phyloP scores from a whole-genome alignment of 2,888 invertebrate species.

The Acronicta leporina region DNA sequence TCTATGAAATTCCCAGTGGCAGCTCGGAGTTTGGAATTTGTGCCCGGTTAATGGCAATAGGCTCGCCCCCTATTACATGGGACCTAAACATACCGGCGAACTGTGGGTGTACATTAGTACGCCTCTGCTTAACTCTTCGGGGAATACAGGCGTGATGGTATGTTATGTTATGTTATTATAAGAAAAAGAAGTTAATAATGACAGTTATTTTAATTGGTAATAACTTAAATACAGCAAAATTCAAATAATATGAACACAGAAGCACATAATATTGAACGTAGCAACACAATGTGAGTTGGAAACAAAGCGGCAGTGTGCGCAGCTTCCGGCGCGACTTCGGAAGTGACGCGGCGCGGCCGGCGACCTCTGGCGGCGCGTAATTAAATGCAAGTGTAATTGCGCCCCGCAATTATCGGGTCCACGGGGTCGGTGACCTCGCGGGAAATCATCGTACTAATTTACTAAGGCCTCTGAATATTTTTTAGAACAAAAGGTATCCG shows the following conservation, averaged over 20 bases:
- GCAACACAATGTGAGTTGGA: conserved; percentile 44
- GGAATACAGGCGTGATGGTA: too few species aligned
- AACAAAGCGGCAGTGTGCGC: conserved; percentile 61
- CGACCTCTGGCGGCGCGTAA: conserved; percentile 62
- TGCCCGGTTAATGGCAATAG: too few species aligned
- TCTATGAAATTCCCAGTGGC: too few species aligned
- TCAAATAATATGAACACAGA: conserved; percentile 4
- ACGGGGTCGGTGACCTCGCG: conserved; percentile 40
- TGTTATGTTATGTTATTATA: too few species aligned
- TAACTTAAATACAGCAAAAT: not conserved
- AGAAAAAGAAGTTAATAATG: too few species aligned
- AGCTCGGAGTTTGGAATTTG: too few species aligned
- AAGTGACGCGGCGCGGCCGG: conserved; percentile 58
- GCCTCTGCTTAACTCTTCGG: too few species aligned
- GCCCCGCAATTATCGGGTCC: conserved; percentile 49
- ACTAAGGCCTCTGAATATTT: not conserved
- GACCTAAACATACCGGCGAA: too few species aligned
- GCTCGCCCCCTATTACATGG: too few species aligned
- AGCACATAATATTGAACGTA: conserved; percentile 13
- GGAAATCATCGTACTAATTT: conserved; percentile 25
- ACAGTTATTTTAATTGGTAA: too few species aligned
- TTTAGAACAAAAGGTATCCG: too few species aligned
- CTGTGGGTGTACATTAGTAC: too few species aligned
- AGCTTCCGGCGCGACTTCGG: conserved; percentile 65
- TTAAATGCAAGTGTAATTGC: conserved; percentile 67